Conservation (phyloP, 2,797 vertebrate genomes). For the Sebastes trivittatus region DNA sequence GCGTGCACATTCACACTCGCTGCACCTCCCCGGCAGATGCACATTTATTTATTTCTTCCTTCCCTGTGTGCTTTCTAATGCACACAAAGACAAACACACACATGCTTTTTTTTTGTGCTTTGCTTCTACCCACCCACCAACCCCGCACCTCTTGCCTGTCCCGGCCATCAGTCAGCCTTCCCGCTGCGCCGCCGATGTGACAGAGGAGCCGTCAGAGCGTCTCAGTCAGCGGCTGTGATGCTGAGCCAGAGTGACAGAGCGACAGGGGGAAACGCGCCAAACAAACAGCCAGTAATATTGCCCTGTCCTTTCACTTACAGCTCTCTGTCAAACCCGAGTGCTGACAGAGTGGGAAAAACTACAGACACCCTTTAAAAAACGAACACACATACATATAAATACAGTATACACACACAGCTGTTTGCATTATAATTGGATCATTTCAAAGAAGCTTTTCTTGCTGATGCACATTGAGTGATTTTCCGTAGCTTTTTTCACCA, state of each 20-base stretch:
- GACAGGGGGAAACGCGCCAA: slow-evolving; percentile 63
- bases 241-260: slow-evolving; percentile 70
- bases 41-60: neutral
- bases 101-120: neutral
- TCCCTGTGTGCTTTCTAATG: slow-evolving; percentile 17
- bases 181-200: slow-evolving; percentile 43
- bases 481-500: slow-evolving; percentile 9
- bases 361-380: slow-evolving; percentile 22
- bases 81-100: slow-evolving; percentile 16
- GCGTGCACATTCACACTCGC: slow-evolving; percentile 5
- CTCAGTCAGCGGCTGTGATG: slow-evolving; percentile 64
- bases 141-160: slow-evolving; percentile 50
- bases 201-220: slow-evolving; percentile 64
- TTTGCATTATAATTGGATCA: slow-evolving; percentile 54
- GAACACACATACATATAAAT: neutral
- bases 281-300: slow-evolving; percentile 74
- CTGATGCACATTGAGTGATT: slow-evolving; percentile 41
- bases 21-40: neutral
- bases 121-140: slow-evolving; percentile 28
- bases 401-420: slow-evolving; percentile 1
- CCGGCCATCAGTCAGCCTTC: slow-evolving; percentile 64
- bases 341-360: slow-evolving; percentile 61
- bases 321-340: slow-evolving; percentile 62
- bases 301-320: slow-evolving; percentile 69
- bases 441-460: slow-evolving; percentile 43